Conservation (phyloP, 2,797 vertebrate species). For the Danio jaintianensis region DNA sequence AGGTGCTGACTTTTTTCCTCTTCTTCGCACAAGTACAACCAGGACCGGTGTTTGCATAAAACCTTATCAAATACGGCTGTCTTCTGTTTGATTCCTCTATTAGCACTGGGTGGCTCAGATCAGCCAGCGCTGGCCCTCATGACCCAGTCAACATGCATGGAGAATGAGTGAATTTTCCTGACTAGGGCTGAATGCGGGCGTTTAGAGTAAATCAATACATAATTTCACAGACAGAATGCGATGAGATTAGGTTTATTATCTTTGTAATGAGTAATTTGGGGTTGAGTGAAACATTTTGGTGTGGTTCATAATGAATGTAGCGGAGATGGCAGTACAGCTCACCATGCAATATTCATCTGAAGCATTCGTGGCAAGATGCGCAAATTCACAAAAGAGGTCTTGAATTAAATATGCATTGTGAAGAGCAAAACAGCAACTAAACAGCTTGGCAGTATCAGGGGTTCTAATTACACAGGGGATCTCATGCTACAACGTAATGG, state of each 20-base stretch:
- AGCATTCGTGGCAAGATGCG: background rate
- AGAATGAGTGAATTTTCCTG: constrained; percentile 45
- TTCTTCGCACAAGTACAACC: constrained; percentile 54
- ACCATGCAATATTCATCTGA: constrained; percentile 43
- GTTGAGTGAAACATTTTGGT: constrained; percentile 35
- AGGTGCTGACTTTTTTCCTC: constrained; percentile 45
- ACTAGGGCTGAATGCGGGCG: constrained; percentile 38
- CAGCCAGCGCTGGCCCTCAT: constrained; percentile 24
- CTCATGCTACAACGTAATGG: background rate
- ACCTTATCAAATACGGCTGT: constrained; percentile 61
- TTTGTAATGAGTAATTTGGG: constrained; percentile 62
- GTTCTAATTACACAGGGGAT: constrained; percentile 12
- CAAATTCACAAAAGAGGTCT: constrained; percentile 37
- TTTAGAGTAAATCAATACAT: constrained; percentile 63
- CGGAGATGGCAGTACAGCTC: constrained; percentile 12
- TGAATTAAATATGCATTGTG: constrained; percentile 39
- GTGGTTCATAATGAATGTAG: constrained; percentile 38
- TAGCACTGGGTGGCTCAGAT: constrained; percentile 63
- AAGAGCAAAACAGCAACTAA: constrained; percentile 41
- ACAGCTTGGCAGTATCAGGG: constrained; percentile 28
- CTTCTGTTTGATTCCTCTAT: constrained; percentile 71
- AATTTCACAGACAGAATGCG: constrained; percentile 59
- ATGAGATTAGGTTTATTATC: constrained; percentile 61
- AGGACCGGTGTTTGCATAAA: constrained; percentile 64
- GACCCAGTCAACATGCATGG: constrained; percentile 51